phyloP scores from a whole-genome alignment of 2,113 vertebrate species.

The Polypterus senegalus region DNA sequence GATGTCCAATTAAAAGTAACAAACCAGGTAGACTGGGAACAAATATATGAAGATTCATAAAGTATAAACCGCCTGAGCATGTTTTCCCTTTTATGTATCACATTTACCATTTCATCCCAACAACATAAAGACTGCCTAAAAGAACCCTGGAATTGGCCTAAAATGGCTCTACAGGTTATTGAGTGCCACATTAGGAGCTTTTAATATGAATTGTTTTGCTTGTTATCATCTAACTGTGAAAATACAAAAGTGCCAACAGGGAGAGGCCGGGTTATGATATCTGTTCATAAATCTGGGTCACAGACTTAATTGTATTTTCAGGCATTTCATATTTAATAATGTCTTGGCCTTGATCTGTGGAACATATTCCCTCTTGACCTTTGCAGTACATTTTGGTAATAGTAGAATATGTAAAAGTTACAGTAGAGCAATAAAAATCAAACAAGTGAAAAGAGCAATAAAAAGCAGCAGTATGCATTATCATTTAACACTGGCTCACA shows the following conservation, averaged over 20 bases:
- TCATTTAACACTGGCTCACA: too few relatives aligned
- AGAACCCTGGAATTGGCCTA: neutral
- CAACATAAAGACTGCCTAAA: too few relatives aligned
- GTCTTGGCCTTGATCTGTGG: slow-evolving; percentile 9
- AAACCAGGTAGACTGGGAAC: too few relatives aligned
- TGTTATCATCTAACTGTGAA: slow-evolving; percentile 27
- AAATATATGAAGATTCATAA: too few relatives aligned
- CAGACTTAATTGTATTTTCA: slow-evolving; percentile 30
- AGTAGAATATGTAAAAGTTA: neutral
- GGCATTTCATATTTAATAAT: slow-evolving; percentile 18
- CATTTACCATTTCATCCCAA: too few relatives aligned
- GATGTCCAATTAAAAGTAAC: too few relatives aligned
- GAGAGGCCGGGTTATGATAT: slow-evolving; percentile 13
- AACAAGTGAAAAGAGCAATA: too few relatives aligned
- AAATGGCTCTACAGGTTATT: neutral
- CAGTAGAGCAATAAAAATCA: neutral
- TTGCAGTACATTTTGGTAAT: neutral
- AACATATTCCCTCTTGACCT: neutral
- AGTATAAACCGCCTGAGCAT: too few relatives aligned
- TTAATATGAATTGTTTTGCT: slow-evolving; percentile 3
- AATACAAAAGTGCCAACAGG: slow-evolving; percentile 9
- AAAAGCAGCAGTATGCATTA: too few relatives aligned
- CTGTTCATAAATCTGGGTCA: slow-evolving; percentile 20
- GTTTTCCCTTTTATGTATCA: too few relatives aligned
- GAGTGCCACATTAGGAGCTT: neutral